Evolutionary conservation across 2,797 vertebrate genomes (phyloP).

Genomic region (Denticeps clupeoides): DNA sequence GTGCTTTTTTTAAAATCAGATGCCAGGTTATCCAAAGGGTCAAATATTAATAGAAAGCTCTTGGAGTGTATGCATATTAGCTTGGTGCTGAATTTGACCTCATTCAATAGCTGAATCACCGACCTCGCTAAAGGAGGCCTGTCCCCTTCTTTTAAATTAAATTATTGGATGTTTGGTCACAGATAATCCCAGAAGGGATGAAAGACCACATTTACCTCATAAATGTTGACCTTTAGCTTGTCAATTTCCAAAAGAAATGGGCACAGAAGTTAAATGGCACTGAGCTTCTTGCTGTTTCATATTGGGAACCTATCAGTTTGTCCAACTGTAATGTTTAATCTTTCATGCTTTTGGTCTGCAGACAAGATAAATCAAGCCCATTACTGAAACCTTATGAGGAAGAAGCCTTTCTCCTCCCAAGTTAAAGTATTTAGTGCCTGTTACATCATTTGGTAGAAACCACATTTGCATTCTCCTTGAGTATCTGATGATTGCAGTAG

Average conservation of each 20-base stretch:
- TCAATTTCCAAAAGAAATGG: background rate
- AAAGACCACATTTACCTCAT: constrained; percentile 6
- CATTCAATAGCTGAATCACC: constrained; percentile 8
- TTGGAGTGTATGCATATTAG: constrained; percentile 18
- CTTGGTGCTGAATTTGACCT: constrained; percentile 22
- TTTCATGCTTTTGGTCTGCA: background rate
- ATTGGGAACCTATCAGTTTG: background rate
- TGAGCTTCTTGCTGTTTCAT: no score
- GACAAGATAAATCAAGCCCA: background rate
- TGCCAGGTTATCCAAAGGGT: constrained; percentile 15
- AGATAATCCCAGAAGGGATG: constrained; percentile 18
- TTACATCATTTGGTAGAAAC: background rate
- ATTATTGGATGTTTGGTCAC: constrained; percentile 21
- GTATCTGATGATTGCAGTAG: background rate
- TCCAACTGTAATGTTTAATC: background rate
- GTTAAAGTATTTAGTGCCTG: background rate
- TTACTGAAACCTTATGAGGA: background rate
- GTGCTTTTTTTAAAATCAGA: constrained; percentile 16
- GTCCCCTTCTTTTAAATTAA: constrained; percentile 32
- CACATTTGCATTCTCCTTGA: constrained; percentile 1
- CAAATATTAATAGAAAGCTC: constrained; percentile 33
- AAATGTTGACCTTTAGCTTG: constrained; percentile 27
- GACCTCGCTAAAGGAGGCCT: constrained; percentile 20
- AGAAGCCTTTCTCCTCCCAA: background rate
- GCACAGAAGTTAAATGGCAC: no score